Evolutionary conservation across 2,113 vertebrate species (phyloP), one percentile per base, ranked within the genome.

Genomic region (Plotosus lineatus): DNA sequence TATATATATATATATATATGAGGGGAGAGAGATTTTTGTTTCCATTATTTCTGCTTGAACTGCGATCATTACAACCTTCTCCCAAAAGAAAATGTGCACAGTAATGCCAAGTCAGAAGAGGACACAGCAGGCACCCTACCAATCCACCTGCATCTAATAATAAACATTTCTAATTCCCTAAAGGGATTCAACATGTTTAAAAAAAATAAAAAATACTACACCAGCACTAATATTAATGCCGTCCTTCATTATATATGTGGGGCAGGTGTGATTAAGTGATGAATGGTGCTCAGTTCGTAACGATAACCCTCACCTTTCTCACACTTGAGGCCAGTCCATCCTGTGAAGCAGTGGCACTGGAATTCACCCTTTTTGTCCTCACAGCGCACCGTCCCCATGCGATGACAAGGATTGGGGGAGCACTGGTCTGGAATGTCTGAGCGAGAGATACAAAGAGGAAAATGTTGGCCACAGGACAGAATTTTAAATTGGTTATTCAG

Each of bases 351-450:
- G 80, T 94, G 91, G 81, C 98, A 99, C 50, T 90, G 94, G 89
- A 97, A 99, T 83, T 92, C 93, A 0, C 96, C 98, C 91, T 95
- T 95, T 87, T 94, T 92, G 91, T 99, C 97, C 85, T 96, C 94
- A 1, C 98, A 99, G 86, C 87, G 88, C 58, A 93, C 65, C 0
- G 94, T 95, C 9, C 98, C 96, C 19, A 86, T 86, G 87, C 89
- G 86, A 40, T 93, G 78, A 77, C 98, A 99, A 31, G 97, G 98
- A 61, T 93, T 91, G 0, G 97, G 95, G 48, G 94, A 96, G 87
- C 98, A 99, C 86, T 99, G 98, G 89, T 99, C 91, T 78, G 97
- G 97, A 88, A 99, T 94, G 89, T 97, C 98, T 99, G 90, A 17
- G 42, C 75, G 44, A 82, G 17, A 1, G 17, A 71, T 48, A 71